phyloP scores from a whole-genome alignment of 2,888 invertebrate species.

The Pristionchus japonicus region DNA sequence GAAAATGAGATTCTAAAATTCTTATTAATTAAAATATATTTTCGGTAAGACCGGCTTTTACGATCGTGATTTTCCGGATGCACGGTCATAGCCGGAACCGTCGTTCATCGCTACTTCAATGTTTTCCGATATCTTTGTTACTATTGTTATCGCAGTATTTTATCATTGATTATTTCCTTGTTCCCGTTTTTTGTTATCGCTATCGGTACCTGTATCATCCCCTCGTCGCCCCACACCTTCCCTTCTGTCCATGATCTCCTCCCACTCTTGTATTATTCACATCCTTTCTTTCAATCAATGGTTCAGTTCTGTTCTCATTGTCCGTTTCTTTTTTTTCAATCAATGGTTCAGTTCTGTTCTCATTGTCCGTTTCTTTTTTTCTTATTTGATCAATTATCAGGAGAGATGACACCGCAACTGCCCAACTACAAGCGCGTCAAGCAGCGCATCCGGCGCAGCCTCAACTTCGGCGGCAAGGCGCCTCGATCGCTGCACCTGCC shows the following conservation, averaged over 20 bases:
- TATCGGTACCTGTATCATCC: not conserved
- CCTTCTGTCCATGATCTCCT: not conserved
- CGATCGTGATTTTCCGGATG: not conserved
- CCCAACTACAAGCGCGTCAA: slow-evolving; percentile 65
- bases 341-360: not conserved
- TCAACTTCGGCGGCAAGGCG: slow-evolving; percentile 85
- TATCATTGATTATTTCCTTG: not conserved
- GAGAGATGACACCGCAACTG: slow-evolving; percentile 65
- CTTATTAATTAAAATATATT: not conserved
- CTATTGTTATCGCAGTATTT: not conserved
- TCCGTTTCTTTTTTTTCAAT: not conserved
- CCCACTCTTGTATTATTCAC: not conserved
- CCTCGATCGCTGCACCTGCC: slow-evolving; percentile 66
- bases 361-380: not conserved
- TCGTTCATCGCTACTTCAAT: not conserved
- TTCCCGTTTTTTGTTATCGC: not conserved
- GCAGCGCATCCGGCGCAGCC: slow-evolving; percentile 86
- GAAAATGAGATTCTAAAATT: not conserved
- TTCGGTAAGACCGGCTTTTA: not conserved
- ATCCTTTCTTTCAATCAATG: not conserved
- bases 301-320: not conserved
- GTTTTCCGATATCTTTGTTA: not conserved
- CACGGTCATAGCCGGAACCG: not conserved
- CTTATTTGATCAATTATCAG: not conserved
- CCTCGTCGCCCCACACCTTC: not conserved